A percentile compares a stretch with the other conserved stretches of the same genome.
These are phyloP conservation scores for Troilus luridus DNA, from an alignment of 2,888 invertebrate species.

Conservation along the genomic window DNA sequence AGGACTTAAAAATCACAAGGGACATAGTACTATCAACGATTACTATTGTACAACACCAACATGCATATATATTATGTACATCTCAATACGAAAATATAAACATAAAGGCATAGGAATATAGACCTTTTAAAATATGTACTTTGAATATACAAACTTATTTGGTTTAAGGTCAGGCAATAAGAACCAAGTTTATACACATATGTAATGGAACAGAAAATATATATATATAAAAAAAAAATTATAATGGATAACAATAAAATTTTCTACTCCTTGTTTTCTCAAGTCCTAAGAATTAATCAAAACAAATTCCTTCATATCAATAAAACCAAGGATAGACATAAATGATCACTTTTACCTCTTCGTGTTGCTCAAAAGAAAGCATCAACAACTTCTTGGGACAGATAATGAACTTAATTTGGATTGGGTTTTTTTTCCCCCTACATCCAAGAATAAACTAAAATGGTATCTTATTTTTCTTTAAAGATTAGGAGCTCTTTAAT, in stretches of 20 bases:
- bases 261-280: neutral
- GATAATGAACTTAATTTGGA: too few relatives aligned
- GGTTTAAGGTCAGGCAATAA: neutral
- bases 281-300: neutral
- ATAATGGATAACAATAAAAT: neutral
- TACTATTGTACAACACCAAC: neutral
- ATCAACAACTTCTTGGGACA: too few relatives aligned
- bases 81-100: conserved; percentile 9
- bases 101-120: neutral
- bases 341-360: neutral
- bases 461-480: too few relatives aligned
- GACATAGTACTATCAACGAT: neutral
- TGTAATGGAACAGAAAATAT: neutral
- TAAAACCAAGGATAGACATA: neutral
- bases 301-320: neutral
- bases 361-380: too few relatives aligned
- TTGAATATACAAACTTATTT: neutral
- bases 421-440: too few relatives aligned
- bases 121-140: neutral
- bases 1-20: neutral
- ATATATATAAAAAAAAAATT: neutral
- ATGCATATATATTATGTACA: conserved; percentile 1
- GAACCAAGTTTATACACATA: neutral
- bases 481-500: too few relatives aligned
- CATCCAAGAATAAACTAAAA: too few relatives aligned